phyloP scores from a whole-genome alignment of 2,113 vertebrate species.

The Nothoprocta perdicaria region DNA sequence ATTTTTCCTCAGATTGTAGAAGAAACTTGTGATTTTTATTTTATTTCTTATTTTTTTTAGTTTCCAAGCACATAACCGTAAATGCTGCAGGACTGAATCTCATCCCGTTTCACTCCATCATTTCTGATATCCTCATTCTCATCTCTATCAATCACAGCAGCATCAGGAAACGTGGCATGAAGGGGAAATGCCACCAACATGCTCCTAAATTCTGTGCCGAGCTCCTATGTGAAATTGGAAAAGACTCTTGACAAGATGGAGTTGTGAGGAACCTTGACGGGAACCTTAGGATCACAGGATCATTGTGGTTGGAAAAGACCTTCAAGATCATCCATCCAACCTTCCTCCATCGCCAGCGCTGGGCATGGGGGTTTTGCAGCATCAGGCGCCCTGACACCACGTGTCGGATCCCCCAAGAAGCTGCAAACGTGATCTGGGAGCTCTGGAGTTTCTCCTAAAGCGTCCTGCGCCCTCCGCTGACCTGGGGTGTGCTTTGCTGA shows the following conservation, averaged over 20 bases:
- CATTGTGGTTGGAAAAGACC: no score
- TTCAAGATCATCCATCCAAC: no score
- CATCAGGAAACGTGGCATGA: neutral
- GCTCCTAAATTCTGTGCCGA: neutral
- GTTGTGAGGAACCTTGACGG: neutral
- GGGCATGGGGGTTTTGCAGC: neutral
- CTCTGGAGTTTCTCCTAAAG: neutral
- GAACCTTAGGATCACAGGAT: no score
- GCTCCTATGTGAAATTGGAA: neutral
- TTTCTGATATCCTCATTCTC: neutral
- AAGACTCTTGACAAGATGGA: neutral
- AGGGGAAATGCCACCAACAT: neutral
- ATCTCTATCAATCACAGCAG: neutral
- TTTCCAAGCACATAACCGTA: neutral
- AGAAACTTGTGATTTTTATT: neutral
- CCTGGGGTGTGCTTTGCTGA: neutral
- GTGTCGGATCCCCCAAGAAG: neutral
- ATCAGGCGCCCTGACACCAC: neutral
- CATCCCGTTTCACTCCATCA: neutral
- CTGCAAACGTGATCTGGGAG: neutral
- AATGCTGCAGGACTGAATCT: accelerated
- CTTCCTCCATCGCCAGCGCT: neutral
- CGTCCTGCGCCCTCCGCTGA: neutral
- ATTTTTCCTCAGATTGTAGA: neutral
- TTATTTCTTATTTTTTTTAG: neutral